Evolutionary conservation across 2,113 vertebrate species (phyloP), one percentile per base, ranked within the genome.

Genomic region (Odocoileus virginianus): DNA sequence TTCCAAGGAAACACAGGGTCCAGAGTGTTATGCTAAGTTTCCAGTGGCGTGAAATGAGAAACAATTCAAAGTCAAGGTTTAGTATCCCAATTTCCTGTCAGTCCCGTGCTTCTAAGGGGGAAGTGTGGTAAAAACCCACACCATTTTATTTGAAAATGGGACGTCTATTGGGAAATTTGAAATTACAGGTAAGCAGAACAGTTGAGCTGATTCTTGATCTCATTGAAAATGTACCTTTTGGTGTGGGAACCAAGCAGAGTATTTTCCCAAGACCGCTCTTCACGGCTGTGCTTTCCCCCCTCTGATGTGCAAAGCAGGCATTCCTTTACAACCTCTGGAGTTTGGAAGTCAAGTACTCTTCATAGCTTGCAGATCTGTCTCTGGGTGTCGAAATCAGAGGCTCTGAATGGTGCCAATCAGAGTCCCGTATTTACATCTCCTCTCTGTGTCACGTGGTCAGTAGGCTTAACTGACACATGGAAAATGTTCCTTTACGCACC

Each of bases 1-100:
- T 99, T 99, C 99, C 99, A 98, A 99, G 99, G 98, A 99, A 98
- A 98, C 95, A 86, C 83, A 28, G 97, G 98, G 85, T 54, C 92
- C 45, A 82, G 96, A 17, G 87, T 96, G 98, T 98, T 98, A 97
- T 43, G 61, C 97, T 98, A 98, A 96, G 7, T 0, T 87, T 30
- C 57, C 79, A 97, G 98, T 30, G 93, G 98, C 93, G 97, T 93
- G 97, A 96, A n/a, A 87, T 52, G 95, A 96, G 96, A 86, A 94
- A 96, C 96, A 96, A 97, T 97, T 96, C 97, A 95, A 57, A 97
- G 96, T 92, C 96, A 91, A 93, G 54, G 93, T 79, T 95, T 94
- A 96, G 86, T 47, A 91, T 91, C 88, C 79, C 91, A 93, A 98
- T 97, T 92, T 97, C 82, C 57, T 81, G 78, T 96, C 95, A 91